Evolutionary conservation across 2,888 invertebrate species (phyloP).

Genomic region (Epinotia demarniana): DNA sequence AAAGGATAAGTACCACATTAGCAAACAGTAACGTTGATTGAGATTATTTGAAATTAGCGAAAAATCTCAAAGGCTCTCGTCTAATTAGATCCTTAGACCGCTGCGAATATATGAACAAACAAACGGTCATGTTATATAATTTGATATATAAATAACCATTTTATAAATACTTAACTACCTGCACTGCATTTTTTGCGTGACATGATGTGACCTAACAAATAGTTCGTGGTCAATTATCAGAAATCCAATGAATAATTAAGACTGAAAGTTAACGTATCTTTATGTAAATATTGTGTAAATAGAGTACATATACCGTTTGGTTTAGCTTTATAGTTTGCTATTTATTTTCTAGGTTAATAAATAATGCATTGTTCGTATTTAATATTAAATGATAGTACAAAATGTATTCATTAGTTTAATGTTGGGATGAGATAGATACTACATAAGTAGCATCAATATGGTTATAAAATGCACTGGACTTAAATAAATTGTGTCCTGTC

Average conservation of each 20-base stretch:
- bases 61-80: no score
- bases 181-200: neutral
- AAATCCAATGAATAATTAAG: constrained; percentile 51
- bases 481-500: neutral
- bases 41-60: no score
- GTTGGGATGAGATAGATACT: neutral
- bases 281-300: constrained; percentile 55
- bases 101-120: no score
- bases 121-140: no score
- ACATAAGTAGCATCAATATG: constrained; percentile 26
- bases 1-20: no score
- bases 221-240: neutral
- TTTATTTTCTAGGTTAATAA: constrained; percentile 33
- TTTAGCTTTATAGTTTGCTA: constrained; percentile 34
- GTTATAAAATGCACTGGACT: neutral
- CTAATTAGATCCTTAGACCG: no score
- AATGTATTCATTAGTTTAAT: constrained; percentile 53
- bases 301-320: constrained; percentile 13
- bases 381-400: constrained; percentile 66
- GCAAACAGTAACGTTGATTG: no score
- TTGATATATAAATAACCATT: no score
- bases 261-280: constrained; percentile 54
- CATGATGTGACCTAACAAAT: neutral
- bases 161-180: no score
- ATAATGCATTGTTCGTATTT: constrained; percentile 22